Conservation (phyloP, 2,888 invertebrate species). For the Cantharis lateralis region DNA sequence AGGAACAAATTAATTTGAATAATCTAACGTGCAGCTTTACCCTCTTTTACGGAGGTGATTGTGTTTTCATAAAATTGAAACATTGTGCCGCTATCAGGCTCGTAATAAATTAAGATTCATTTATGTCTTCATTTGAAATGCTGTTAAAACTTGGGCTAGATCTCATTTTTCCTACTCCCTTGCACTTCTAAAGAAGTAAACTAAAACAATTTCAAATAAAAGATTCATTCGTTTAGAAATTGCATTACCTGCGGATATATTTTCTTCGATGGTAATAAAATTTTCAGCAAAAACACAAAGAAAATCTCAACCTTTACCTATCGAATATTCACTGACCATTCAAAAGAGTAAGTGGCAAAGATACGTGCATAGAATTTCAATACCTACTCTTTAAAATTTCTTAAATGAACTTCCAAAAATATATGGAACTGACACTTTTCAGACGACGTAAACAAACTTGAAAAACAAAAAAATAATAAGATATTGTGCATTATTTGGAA, state of each 20-base stretch:
- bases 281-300: not conserved
- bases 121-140: not conserved
- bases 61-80: not conserved
- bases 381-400: not conserved
- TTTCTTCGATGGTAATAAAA: not conserved
- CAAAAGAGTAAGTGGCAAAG: not conserved
- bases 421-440: not conserved
- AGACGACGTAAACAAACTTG: too few species aligned
- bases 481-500: too few species aligned
- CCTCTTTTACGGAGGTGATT: not conserved
- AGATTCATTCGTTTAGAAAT: not conserved
- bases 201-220: not conserved
- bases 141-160: not conserved
- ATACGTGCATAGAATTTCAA: not conserved
- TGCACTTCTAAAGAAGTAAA: not conserved
- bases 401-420: not conserved
- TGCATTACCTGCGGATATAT: not conserved
- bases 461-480: too few species aligned
- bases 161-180: not conserved
- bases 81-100: not conserved
- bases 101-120: not conserved
- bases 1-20: conserved; percentile 25
- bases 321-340: not conserved
- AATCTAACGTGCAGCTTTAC: conserved; percentile 6
- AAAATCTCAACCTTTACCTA: not conserved